Percentiles rank a stretch among this genome's conserved stretches.
Evolutionary conservation across 2,113 vertebrate species (phyloP).

Genomic region (Holacanthus passer): DNA sequence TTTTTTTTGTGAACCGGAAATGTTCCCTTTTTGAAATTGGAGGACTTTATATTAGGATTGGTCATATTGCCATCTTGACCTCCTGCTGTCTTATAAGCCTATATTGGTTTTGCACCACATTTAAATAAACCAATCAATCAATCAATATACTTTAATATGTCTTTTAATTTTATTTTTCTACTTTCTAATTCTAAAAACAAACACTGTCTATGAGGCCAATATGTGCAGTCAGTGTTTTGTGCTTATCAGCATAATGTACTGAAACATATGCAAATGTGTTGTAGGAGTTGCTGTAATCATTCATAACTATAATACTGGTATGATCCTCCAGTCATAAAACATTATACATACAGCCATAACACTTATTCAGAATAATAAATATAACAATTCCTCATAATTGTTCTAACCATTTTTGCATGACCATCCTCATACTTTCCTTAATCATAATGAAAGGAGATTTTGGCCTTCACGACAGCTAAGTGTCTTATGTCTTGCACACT

Average conservation of each 20-base stretch:
- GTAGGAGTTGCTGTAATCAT: background rate
- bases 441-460: too few species aligned
- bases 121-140: conserved; percentile 16
- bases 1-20: background rate
- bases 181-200: background rate
- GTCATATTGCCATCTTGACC: background rate
- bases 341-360: background rate
- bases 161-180: background rate
- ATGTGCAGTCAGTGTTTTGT: background rate
- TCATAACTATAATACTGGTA: background rate
- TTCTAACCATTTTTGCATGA: too few species aligned
- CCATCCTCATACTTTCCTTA: too few species aligned
- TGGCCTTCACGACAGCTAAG: too few species aligned
- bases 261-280: background rate
- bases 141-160: conserved; percentile 3
- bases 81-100: background rate
- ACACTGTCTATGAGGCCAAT: background rate
- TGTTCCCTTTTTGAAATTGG: background rate
- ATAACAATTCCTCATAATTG: background rate
- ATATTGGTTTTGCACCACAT: background rate
- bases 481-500: too few species aligned
- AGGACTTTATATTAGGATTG: background rate
- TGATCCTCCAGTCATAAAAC: background rate
- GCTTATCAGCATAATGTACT: background rate
- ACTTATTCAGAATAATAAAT: background rate